Evolutionary conservation across 2,113 vertebrate species (phyloP), one percentile per base, ranked within the genome.

Genomic region (Phodopus roborovskii): DNA sequence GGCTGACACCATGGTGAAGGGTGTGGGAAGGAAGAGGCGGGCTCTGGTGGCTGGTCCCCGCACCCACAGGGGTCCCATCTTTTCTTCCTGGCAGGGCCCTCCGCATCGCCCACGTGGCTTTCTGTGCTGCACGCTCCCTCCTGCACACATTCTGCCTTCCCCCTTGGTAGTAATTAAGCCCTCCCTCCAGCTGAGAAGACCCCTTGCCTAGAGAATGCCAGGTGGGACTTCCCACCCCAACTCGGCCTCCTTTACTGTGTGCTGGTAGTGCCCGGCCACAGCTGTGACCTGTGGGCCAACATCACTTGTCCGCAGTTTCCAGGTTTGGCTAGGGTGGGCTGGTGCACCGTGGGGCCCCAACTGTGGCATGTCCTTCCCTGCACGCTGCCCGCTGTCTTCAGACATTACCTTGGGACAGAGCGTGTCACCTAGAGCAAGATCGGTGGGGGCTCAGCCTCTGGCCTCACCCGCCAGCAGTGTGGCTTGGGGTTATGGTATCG

Each of bases 131-230:
- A 62, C 73, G 22, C 36, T 28, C 36, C 66, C 62, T 12, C 53
- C 6, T 9, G 62, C 12, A 16, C 9, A 7, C 4, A 3, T 53
- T 7, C 53, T 19, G 70, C 48, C 62, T 26, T 30, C 0, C 50
- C 45, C 4, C 93, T 26, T 96, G 92, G 96, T 96, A 30, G 45
- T 45, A 28, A 96, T 96, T 90, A 97, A 83, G 87, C 48, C 90
- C 94, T 96, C 94, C 96, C 50, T 53, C 77, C 20, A 1, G 42
- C 19, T 15, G 28, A 66, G 58, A 42, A 82, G 56, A 7, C 56
- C 50, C 15, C 81, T 84, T 45, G 42, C 56, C 81, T 64, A 42
- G 24, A 64, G 48, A 6, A 58, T 64, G 28, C 62, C 62, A 17
- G 0, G 17, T 36, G 73, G 92, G 70, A 20, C 26, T 91, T 64